A percentile compares a stretch with the other conserved stretches of the same genome.
These are phyloP conservation scores for Invenusta paracnida DNA, from an alignment of 2,888 invertebrate species.

Conservation along the genomic window DNA sequence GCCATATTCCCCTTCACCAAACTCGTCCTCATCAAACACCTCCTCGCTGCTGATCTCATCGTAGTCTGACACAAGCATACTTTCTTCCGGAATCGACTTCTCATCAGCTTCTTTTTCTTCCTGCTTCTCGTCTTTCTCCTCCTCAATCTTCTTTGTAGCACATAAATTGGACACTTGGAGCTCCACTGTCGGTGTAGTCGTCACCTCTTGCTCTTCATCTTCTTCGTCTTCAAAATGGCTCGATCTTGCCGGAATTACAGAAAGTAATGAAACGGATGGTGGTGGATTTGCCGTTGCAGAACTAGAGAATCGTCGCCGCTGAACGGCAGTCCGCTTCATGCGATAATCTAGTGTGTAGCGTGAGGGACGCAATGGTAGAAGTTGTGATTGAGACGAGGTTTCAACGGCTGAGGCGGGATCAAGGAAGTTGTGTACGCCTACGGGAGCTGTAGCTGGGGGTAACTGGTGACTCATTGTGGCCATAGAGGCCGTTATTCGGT, in stretches of 20 bases:
- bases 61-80: background rate
- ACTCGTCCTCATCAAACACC: background rate
- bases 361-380: background rate
- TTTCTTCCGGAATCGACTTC: background rate
- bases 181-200: background rate
- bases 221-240: background rate
- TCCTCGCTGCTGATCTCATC: background rate
- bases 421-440: no score
- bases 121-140: background rate
- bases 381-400: background rate
- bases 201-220: background rate
- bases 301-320: background rate
- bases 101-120: background rate
- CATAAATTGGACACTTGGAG: background rate
- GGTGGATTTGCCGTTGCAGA: background rate
- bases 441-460: background rate
- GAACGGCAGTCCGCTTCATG: background rate
- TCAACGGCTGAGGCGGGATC: background rate
- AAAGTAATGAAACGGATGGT: background rate
- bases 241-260: background rate
- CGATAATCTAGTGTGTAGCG: background rate
- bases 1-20: background rate
- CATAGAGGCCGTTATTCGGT: background rate
- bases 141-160: background rate
- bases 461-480: background rate